Conservation (phyloP, 2,797 vertebrate species). For the Gymnopithys bicolor region DNA sequence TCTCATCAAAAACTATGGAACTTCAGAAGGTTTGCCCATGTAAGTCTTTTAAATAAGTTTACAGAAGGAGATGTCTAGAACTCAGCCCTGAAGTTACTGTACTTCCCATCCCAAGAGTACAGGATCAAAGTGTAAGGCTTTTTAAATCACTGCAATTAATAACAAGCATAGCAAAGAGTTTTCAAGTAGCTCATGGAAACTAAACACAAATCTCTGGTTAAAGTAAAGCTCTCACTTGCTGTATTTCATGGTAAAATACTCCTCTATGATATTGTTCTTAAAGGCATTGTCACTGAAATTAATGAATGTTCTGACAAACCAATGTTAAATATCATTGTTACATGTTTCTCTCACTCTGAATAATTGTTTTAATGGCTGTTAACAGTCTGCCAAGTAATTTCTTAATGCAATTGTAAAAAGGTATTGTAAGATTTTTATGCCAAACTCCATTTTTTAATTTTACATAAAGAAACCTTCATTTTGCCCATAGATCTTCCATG, state of each 20-base stretch:
- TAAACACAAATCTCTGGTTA: neutral
- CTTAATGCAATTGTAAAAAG: neutral
- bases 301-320: neutral
- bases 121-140: neutral
- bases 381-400: slow-evolving; percentile 43
- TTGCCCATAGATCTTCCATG: slow-evolving; percentile 23
- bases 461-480: slow-evolving; percentile 4
- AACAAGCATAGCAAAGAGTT: neutral
- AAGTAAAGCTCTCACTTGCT: neutral
- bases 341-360: neutral
- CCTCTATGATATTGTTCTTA: neutral
- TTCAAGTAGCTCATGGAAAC: neutral
- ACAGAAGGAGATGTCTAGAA: neutral
- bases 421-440: slow-evolving; percentile 29
- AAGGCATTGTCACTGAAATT: slow-evolving; percentile 2
- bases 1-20: neutral
- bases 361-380: slow-evolving; percentile 51
- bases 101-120: neutral
- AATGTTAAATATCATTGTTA: neutral
- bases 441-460: slow-evolving; percentile 10
- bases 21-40: neutral
- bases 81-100: neutral
- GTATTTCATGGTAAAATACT: neutral
- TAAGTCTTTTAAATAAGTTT: neutral
- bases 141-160: neutral